Base-by-base conservation (phyloP, 1,140 invertebrate genomes). In the Coelopa frigida region DNA sequence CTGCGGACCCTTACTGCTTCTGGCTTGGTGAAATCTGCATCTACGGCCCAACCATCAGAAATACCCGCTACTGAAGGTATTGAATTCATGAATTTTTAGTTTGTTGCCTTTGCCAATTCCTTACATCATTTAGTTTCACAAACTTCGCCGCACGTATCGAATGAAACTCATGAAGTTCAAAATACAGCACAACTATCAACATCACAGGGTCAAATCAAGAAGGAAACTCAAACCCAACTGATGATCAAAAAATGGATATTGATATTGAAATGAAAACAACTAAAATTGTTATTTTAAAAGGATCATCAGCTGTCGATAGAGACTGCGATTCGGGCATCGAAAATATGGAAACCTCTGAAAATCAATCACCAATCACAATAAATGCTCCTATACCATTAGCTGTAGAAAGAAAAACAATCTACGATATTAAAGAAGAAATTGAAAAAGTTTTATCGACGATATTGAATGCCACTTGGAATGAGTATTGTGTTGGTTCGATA, bases 281-380 rank as follows among this genome's bases (percentile, higher is more conserved):
- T 15, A 14, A 14, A 26, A 41, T 60, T 56, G 10, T 55, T 58
- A 46, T 45, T 54, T n/a, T n/a, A n/a, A n/a, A n/a, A n/a, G 33
- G 60, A 65, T 49, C 53, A 67, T 47, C 60, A 60, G 3, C 22
- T 17, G 12, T 45, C 18, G 58, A 55, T 62, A 72, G 78, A 23
- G 81, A 84, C 68, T 78, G 82, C 24, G 82, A 84, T 67, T 82
- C 82, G 32, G 81, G 82, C 10, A 82, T 85, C 59, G 83, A 84
- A 64, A 84, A 79, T 58, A 86, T 84, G 82, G 82, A 84, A 68
- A 82, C 84, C 40, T 50, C 36, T 33, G 35, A 49, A 47, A 3
- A 51, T 33, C 10, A 20, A 38, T 2, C 52, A 45, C 35, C 27
- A 27, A 10, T n/a, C 32, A 5, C 23, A 15, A 10, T 12, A 21